Percentiles rank a stretch among this genome's conserved stretches.
phyloP scores from a whole-genome alignment of 2,797 vertebrate genomes.

The Sparidentex hasta region DNA sequence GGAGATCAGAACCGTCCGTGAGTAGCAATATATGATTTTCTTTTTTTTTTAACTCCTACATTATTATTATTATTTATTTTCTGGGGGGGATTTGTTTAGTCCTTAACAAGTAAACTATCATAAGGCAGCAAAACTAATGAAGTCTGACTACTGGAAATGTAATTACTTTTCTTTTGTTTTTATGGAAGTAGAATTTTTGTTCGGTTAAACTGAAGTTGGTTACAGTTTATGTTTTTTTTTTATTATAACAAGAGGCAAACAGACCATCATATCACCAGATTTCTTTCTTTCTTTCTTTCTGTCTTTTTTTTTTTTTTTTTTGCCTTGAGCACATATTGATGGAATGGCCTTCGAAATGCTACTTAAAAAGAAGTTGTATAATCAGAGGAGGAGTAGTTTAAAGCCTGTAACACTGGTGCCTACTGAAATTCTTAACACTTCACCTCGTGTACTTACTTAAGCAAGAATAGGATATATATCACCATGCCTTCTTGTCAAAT shows the following conservation, averaged over 20 bases:
- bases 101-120: constrained; percentile 72
- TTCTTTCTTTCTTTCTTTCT: constrained; percentile 33
- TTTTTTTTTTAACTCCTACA: constrained; percentile 66
- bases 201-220: constrained; percentile 61
- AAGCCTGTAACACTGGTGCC: constrained; percentile 77
- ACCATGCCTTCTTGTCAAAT: constrained; percentile 49
- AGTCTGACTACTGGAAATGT: constrained; percentile 79
- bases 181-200: constrained; percentile 53
- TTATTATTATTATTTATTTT: constrained; percentile 76
- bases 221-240: constrained; percentile 41
- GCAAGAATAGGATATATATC: constrained; percentile 34
- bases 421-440: constrained; percentile 67
- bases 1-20: constrained; percentile 79
- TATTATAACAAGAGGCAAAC: constrained; percentile 50
- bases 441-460: constrained; percentile 67
- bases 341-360: constrained; percentile 54
- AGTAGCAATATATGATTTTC: constrained; percentile 76
- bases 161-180: constrained; percentile 42
- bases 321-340: constrained; percentile 43
- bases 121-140: constrained; percentile 80
- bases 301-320: constrained; percentile 45
- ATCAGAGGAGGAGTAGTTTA: constrained; percentile 43
- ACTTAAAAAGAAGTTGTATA: constrained; percentile 52
- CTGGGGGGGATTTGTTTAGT: constrained; percentile 67
- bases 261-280: constrained; percentile 51